Conservation (phyloP, 2,888 invertebrate genomes). For the Coremacera marginata region DNA sequence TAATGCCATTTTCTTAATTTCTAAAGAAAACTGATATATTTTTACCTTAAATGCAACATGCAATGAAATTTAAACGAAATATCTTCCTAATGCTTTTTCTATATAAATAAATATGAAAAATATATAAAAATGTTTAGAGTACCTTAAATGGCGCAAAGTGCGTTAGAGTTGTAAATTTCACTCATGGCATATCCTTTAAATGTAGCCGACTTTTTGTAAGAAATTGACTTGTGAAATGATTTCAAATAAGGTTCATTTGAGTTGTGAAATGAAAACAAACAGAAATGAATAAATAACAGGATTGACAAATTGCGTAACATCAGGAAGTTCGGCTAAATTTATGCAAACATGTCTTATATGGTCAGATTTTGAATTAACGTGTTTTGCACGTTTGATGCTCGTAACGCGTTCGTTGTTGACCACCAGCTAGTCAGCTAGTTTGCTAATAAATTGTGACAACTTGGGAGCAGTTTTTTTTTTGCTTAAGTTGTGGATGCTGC, state of each 20-base stretch:
- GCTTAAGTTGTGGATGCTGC: no score
- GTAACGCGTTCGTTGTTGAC: background rate
- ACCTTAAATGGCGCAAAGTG: background rate
- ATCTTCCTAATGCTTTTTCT: background rate
- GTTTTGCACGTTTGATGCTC: background rate
- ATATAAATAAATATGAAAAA: background rate
- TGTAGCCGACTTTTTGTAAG: background rate
- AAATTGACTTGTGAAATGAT: no score
- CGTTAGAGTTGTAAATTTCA: background rate
- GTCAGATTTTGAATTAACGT: background rate
- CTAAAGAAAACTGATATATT: background rate
- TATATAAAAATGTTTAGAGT: background rate
- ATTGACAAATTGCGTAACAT: conserved; percentile 32
- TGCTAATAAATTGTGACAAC: conserved; percentile 21
- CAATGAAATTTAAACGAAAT: background rate
- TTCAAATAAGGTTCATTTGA: background rate
- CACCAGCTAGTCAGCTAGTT: background rate
- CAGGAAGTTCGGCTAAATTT: conserved; percentile 16
- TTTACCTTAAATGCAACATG: background rate
- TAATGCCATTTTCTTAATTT: background rate
- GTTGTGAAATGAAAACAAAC: background rate
- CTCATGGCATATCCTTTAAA: background rate
- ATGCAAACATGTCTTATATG: background rate
- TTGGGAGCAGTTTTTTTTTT: background rate
- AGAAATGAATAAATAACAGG: conserved; percentile 1